These are phyloP conservation scores for Diarsia rubi DNA, from an alignment of 2,888 invertebrate genomes.

Conservation along the genomic window DNA sequence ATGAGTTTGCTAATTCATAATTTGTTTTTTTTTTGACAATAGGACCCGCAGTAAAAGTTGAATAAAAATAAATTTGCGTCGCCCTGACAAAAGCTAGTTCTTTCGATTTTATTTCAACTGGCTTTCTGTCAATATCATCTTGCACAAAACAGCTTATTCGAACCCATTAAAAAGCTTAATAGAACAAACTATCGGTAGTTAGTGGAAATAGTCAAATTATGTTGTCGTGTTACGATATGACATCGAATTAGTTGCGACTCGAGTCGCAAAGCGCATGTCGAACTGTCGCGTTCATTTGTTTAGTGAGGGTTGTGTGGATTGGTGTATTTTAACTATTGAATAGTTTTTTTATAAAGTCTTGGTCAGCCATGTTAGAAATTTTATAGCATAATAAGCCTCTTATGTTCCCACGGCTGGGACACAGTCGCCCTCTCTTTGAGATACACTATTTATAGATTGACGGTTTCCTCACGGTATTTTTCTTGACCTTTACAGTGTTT, in stretches of 20 bases:
- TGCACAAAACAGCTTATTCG: neutral
- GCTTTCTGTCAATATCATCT: neutral
- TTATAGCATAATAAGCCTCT: neutral
- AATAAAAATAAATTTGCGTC: too few species aligned
- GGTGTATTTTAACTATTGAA: neutral
- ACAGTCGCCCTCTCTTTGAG: too few species aligned
- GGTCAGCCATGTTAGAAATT: neutral
- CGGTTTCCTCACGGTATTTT: too few species aligned
- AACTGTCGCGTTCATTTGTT: slow-evolving; percentile 65
- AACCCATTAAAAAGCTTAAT: slow-evolving; percentile 46
- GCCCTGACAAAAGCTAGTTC: too few species aligned
- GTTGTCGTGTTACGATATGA: slow-evolving; percentile 74
- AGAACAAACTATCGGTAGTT: slow-evolving; percentile 59
- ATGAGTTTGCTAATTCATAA: too few species aligned
- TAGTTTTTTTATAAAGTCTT: neutral
- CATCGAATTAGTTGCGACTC: slow-evolving; percentile 64
- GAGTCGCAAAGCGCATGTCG: slow-evolving; percentile 76
- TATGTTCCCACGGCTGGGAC: too few species aligned
- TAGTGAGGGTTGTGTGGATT: slow-evolving; percentile 54
- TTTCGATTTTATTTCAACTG: neutral
- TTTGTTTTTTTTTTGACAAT: too few species aligned
- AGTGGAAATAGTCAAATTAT: slow-evolving; percentile 60
- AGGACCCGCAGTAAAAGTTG: too few species aligned
- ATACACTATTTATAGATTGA: too few species aligned
- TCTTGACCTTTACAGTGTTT: too few species aligned